Evolutionary conservation across 2,113 vertebrate genomes (phyloP).

Genomic region (Puntigrus tetrazona): DNA sequence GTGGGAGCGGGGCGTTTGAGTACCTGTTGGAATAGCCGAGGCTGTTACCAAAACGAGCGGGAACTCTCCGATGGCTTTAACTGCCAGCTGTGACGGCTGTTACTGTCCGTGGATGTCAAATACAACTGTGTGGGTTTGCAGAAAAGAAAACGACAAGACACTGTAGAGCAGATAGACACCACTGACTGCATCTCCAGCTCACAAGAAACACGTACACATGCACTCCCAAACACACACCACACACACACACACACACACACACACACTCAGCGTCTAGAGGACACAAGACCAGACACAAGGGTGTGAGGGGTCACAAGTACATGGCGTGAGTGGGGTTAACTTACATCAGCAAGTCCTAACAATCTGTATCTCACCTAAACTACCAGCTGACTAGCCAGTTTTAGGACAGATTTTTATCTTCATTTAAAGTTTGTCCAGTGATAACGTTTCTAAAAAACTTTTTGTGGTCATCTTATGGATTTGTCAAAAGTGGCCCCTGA

Average conservation of each 20-base stretch:
- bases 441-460: not conserved
- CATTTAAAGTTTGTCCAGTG: not conserved
- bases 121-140: constrained; percentile 88
- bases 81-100: constrained; percentile 91
- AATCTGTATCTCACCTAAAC: not conserved
- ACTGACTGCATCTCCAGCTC: constrained; percentile 60
- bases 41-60: constrained; percentile 90
- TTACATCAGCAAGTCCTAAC: constrained; percentile 15
- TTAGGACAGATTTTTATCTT: not conserved
- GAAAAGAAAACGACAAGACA: constrained; percentile 77
- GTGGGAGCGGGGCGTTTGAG: constrained; percentile 72
- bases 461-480: too few relatives aligned
- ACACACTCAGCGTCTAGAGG: not conserved
- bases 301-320: not conserved
- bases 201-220: constrained; percentile 19
- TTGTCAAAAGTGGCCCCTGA: too few relatives aligned
- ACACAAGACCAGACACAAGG: not conserved
- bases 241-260: not conserved
- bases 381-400: not conserved
- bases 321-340: not conserved
- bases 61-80: constrained; percentile 94
- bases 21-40: constrained; percentile 85
- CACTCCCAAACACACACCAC: constrained; percentile 1
- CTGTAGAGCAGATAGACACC: constrained; percentile 70
- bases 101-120: constrained; percentile 93